Evolutionary conservation across 2,113 vertebrate species (phyloP), one percentile per base, ranked within the genome.

Genomic region (Pipa parva): DNA sequence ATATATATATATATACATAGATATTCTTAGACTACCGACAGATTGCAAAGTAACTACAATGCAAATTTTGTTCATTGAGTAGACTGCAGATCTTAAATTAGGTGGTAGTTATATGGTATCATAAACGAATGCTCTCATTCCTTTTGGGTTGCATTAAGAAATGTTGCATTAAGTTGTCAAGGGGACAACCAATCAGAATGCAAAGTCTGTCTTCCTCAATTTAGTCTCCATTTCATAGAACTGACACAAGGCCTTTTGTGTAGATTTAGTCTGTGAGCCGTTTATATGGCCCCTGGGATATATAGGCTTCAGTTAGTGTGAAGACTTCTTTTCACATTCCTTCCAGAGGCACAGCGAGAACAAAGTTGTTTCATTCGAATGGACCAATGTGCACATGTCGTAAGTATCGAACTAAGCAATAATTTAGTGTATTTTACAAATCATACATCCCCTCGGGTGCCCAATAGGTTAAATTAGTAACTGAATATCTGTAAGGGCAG

Each of bases 181-280:
- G 12, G 56, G 7, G 29, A 37, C 13, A 17, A 15, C 56, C 56
- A 24, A 58, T 57, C n/a, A 21, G 10, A 57, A 9, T 31, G 28
- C 54, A 9, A 25, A n/a, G 25, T 20, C 39, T 39, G 57, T 20
- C 21, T 45, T 28, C 46, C 24, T 46, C 37, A 37, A 33, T 18
- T 8, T 5, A 33, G 39, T 28, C 37, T 25, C 13, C 39, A 28
- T 45, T 60, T 20, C 39, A 10, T 46, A 17, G 18, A 27, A 18
- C 17, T 46, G 59, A 60, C 59, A 60, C 59, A 60, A 60, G 59
- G 37, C n/a, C 37, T 60, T 46, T 50, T 63, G 60, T 63, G 26
- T 31, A 12, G 28, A 48, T 50, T 50, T 25, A 22, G 60, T 28
- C 60, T 33, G 27, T 31, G 39, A 27, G 45, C 60, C 33, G 60